Base-by-base conservation (phyloP, 2,888 invertebrate species). In the Parascotia fuliginaria region DNA sequence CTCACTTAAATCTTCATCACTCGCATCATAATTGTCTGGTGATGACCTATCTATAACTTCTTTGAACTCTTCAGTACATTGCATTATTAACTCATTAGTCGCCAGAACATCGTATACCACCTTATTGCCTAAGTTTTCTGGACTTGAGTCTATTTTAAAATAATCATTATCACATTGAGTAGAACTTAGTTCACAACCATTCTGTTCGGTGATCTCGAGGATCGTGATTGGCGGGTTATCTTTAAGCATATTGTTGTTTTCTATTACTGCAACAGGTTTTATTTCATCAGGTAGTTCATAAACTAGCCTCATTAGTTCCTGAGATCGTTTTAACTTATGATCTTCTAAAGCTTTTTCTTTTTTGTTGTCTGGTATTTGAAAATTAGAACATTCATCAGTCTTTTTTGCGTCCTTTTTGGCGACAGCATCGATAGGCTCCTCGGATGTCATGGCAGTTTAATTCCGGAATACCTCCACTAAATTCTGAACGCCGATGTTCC, bases 141-240 rank as follows among this genome's bases (percentile, higher is more conserved):
- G 81, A 85, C 83, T 84, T 71, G 50, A 53, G 40, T 85, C 81
- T 60, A 79, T 73, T 65, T 77, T 78, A 68, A 77, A 70, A 61
- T 81, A 84, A 73, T 79, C 80, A 57, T 75, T 85, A 81, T 89
- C 84, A 82, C 85, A 82, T 65, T 65, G 60, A 73, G 68, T 72
- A 64, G 70, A 79, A 61, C 75, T 78, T 62, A 83, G 65, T 69
- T 85, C 85, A 87, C 90, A 92, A 85, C 91, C 90, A 79, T 92
- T 91, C 57, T 87, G 89, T 82, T 90, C 89, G 42, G 84, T 87
- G 57, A 91, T 88, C 62, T 90, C 89, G 44, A 90, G 83, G 54
- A 91, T 89, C 45, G 87, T 89, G 54, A 92, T 85, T 44, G 91
- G 88, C 77, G 89, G 88, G 77, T 88, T 89, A 42, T 91, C 90